Evolutionary conservation across 2,888 invertebrate species (phyloP).

Genomic region (Conistra vaccinii): DNA sequence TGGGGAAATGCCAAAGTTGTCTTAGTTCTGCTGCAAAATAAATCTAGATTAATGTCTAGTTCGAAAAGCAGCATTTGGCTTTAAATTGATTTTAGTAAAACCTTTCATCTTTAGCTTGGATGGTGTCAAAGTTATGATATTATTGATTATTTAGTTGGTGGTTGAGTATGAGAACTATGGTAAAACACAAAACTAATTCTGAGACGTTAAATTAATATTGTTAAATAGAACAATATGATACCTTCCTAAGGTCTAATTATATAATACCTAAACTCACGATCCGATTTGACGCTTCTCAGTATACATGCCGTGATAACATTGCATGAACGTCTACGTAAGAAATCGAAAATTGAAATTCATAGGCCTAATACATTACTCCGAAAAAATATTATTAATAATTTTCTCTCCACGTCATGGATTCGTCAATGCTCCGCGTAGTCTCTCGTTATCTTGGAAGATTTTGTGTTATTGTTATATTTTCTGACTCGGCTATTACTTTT

Average conservation of each 20-base stretch:
- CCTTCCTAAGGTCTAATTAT: background rate
- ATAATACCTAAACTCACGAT: no score
- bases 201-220: background rate
- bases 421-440: no score
- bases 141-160: background rate
- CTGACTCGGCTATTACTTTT: no score
- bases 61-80: conserved; percentile 7
- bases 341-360: no score
- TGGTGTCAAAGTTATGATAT: background rate
- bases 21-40: conserved; percentile 8
- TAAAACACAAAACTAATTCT: background rate
- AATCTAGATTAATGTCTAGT: conserved; percentile 7
- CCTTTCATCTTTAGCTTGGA: background rate
- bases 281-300: no score
- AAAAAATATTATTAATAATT: no score
- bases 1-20: background rate
- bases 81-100: conserved; percentile 10
- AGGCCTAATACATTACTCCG: no score
- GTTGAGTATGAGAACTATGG: background rate
- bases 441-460: no score
- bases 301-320: background rate
- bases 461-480: no score
- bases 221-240: background rate
- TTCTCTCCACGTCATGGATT: no score
- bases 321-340: background rate